Evolutionary conservation across 35 echinoderm and acorn worm species (phyloP).

Genomic region (Anneissia japonica): DNA sequence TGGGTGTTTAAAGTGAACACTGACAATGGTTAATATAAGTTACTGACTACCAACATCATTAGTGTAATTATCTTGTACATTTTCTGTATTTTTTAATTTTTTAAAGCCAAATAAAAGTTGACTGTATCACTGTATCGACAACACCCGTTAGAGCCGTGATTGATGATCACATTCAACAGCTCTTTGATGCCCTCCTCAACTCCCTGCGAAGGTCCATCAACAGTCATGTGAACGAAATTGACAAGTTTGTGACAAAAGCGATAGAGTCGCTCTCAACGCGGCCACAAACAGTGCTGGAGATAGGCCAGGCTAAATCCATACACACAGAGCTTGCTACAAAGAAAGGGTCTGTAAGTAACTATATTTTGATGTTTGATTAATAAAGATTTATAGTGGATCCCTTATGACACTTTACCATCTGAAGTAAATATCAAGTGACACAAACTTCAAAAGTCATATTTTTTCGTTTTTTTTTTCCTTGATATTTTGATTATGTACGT

Average conservation of each 20-base stretch:
- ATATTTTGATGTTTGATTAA: no score
- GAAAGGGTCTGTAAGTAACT: conserved; percentile 68
- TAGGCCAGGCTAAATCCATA: conserved; percentile 72
- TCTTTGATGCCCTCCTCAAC: conserved; percentile 81
- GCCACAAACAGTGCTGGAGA: conserved; percentile 93
- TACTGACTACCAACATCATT: no score
- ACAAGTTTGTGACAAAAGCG: conserved; percentile 70
- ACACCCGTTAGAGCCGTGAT: conserved; percentile 79
- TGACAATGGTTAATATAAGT: no score
- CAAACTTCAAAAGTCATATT: no score
- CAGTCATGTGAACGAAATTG: conserved; percentile 68
- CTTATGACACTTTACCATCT: no score
- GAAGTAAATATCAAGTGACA: no score
- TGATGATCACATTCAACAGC: conserved; percentile 86
- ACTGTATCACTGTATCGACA: conserved; percentile 87
- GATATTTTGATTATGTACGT: no score
- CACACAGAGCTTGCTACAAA: conserved; percentile 68
- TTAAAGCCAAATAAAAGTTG: conserved; percentile 83
- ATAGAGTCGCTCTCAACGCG: conserved; percentile 59
- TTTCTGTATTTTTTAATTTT: neutral
- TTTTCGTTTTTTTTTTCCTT: no score
- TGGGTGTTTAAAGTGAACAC: no score
- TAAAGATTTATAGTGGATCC: no score
- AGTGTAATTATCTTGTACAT: no score
- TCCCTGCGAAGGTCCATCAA: conserved; percentile 79